A percentile compares a stretch with the other conserved stretches of the same genome.
phyloP scores from a whole-genome alignment of 2,888 invertebrate genomes.

The Melipona bicolor region DNA sequence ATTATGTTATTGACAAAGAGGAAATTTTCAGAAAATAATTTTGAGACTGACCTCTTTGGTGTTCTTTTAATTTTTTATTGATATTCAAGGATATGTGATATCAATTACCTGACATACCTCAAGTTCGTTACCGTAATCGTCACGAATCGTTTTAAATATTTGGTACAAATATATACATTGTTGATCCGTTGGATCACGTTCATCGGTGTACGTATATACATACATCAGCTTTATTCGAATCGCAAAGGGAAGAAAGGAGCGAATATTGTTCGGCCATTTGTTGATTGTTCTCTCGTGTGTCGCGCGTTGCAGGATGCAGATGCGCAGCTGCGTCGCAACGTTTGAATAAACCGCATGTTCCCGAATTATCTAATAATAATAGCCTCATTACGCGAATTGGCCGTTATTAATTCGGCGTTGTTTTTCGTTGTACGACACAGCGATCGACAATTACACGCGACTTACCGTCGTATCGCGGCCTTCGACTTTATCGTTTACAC shows the following conservation, averaged over 20 bases:
- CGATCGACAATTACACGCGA: slow-evolving; percentile 18
- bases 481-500: background rate
- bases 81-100: background rate
- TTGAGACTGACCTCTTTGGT: background rate
- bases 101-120: background rate
- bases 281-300: background rate
- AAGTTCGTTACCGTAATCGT: background rate
- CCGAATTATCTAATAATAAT: slow-evolving; percentile 58
- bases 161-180: background rate
- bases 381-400: slow-evolving; percentile 33
- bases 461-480: slow-evolving; percentile 3
- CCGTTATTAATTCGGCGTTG: slow-evolving; percentile 48
- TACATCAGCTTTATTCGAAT: background rate
- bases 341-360: slow-evolving; percentile 34
- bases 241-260: background rate
- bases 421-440: slow-evolving; percentile 13
- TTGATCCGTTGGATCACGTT: slow-evolving; percentile 6
- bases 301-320: slow-evolving; percentile 24
- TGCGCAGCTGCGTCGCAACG: slow-evolving; percentile 33
- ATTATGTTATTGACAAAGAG: background rate
- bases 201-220: background rate
- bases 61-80: background rate
- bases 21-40: background rate
- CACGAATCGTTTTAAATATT: background rate
- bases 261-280: background rate